Evolutionary conservation across 1,140 invertebrate species (phyloP).

Genomic region (Parapsyche elsis): DNA sequence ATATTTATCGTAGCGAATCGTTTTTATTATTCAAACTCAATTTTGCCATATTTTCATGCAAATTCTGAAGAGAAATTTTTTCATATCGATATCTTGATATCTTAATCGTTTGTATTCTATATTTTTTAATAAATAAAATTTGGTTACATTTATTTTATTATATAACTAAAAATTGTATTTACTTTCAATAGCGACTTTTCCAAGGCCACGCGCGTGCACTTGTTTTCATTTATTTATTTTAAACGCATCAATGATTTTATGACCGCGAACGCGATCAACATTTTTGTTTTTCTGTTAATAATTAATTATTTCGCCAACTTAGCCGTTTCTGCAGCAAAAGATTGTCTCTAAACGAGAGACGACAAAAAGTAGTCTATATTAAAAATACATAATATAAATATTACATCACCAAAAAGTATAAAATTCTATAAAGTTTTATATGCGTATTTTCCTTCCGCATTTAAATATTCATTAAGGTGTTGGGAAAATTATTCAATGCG

Average conservation of each 20-base stretch:
- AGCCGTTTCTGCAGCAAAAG: too few species aligned
- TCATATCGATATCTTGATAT: too few species aligned
- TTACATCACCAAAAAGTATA: conserved; percentile 20
- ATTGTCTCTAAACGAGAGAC: too few species aligned
- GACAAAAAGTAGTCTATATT: background rate
- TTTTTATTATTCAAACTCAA: too few species aligned
- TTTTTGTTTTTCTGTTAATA: background rate
- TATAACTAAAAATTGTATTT: too few species aligned
- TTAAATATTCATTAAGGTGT: conserved; percentile 21
- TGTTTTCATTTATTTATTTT: background rate
- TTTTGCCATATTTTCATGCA: background rate
- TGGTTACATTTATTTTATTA: background rate
- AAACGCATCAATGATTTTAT: conserved; percentile 22
- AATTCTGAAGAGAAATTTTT: background rate
- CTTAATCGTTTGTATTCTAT: too few species aligned
- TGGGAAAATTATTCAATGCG: conserved; percentile 9
- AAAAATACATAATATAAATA: background rate
- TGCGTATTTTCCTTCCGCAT: conserved; percentile 5
- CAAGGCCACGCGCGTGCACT: background rate
- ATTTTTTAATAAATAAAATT: too few species aligned
- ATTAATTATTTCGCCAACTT: too few species aligned
- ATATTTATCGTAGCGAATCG: too few species aligned
- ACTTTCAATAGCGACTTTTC: background rate
- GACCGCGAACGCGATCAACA: background rate
- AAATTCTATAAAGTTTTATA: background rate